These are phyloP conservation scores for Polypedilum pembai DNA, from an alignment of 1,140 invertebrate species.

Conservation along the genomic window DNA sequence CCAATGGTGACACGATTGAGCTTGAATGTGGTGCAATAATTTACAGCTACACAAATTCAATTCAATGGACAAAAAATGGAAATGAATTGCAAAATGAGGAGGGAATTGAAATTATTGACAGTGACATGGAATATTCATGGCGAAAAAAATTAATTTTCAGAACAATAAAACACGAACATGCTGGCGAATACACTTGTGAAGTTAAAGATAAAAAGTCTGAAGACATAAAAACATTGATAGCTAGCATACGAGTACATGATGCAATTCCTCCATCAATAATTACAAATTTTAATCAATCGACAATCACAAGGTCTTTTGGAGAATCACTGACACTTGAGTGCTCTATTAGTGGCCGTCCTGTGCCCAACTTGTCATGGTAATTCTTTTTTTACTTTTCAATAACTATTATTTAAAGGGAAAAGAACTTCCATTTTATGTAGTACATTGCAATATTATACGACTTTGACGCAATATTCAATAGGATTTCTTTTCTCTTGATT, in stretches of 20 bases:
- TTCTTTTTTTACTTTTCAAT: too few species aligned
- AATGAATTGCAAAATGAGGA: conserved; percentile 31
- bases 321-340: neutral
- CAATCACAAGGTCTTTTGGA: neutral
- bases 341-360: neutral
- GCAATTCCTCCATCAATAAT: neutral
- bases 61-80: conserved; percentile 43
- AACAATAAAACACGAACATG: conserved; percentile 32
- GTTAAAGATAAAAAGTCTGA: neutral
- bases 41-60: conserved; percentile 46
- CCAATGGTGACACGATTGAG: conserved; percentile 46
- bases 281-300: neutral
- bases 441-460: too few species aligned
- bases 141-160: conserved; percentile 29
- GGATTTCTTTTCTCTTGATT: too few species aligned
- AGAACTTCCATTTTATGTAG: too few species aligned
- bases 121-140: conserved; percentile 29
- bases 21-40: conserved; percentile 50
- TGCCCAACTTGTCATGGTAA: neutral
- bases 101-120: conserved; percentile 30
- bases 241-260: neutral
- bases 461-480: too few species aligned
- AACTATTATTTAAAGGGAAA: too few species aligned
- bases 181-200: conserved; percentile 30
- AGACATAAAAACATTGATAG: neutral